These are phyloP conservation scores for Pipistrellus pipistrellus DNA, from an alignment of 2,797 vertebrate genomes.

Conservation along the genomic window DNA sequence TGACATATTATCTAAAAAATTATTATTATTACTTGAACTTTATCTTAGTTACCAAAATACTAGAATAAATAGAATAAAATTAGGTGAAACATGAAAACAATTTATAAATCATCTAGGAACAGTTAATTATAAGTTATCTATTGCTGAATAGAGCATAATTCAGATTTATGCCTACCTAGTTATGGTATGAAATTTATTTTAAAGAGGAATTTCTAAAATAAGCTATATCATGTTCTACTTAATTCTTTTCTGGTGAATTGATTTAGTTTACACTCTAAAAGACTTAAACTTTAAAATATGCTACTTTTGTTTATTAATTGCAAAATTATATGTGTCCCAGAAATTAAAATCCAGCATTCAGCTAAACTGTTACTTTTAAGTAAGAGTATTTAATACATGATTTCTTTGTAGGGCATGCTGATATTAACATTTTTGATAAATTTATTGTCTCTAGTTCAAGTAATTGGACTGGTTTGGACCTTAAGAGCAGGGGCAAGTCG, in stretches of 20 bases:
- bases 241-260: not conserved
- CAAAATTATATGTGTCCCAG: not conserved
- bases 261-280: conserved; percentile 19
- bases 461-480: not conserved
- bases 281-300: not conserved
- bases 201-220: conserved; percentile 1
- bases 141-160: not conserved
- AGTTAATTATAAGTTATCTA: not conserved
- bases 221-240: not conserved
- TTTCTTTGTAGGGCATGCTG: not conserved
- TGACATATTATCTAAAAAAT: not conserved
- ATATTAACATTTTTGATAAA: not conserved
- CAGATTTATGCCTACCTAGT: not conserved
- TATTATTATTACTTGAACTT: not conserved
- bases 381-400: not conserved
- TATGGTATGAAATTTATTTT: conserved; percentile 20
- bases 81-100: not conserved
- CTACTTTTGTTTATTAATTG: not conserved
- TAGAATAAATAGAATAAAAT: not conserved
- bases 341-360: conserved; percentile 26
- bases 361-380: not conserved
- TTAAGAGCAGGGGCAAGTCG: not conserved
- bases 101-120: not conserved
- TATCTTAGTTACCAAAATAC: not conserved
- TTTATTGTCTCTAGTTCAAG: not conserved